Evolutionary conservation across 2,888 invertebrate genomes (phyloP).

Genomic region (Tenthredo scrophulariae): DNA sequence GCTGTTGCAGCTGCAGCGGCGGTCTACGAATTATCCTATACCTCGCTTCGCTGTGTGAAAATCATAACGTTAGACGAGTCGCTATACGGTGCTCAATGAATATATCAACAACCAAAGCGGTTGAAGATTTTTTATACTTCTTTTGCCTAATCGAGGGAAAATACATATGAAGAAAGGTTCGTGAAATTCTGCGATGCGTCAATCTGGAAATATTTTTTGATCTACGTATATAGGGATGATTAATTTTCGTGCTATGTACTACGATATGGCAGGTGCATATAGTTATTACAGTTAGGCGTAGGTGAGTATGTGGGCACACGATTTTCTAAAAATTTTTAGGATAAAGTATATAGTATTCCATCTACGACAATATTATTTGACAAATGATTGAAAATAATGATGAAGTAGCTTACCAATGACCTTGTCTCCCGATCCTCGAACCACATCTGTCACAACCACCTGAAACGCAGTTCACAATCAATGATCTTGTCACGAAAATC

Average conservation of each 20-base stretch:
- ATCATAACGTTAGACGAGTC: not conserved
- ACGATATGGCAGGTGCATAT: not conserved
- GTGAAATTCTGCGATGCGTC: not conserved
- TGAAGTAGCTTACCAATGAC: conserved; percentile 64
- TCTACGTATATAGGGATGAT: not conserved
- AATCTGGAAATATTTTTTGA: not conserved
- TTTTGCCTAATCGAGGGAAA: not conserved
- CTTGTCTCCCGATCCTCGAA: conserved; percentile 67
- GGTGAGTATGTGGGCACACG: not conserved
- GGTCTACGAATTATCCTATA: conserved; percentile 36
- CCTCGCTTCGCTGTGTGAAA: conserved; percentile 36
- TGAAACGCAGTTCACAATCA: conserved; percentile 61
- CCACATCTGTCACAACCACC: conserved; percentile 66
- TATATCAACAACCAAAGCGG: not conserved
- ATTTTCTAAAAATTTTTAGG: not conserved
- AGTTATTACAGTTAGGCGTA: not conserved
- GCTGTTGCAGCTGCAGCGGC: conserved; percentile 18
- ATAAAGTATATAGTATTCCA: not conserved
- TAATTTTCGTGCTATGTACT: not conserved
- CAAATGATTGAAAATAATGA: not conserved
- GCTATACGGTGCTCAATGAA: not conserved
- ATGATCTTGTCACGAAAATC: not conserved
- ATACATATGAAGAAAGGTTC: not conserved
- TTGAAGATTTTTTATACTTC: not conserved
- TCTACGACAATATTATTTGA: not conserved